A percentile compares a stretch with the other conserved stretches of the same genome.
These are phyloP conservation scores for Xyliphius kryptos DNA, from an alignment of 2,113 vertebrate genomes.

Conservation along the genomic window DNA sequence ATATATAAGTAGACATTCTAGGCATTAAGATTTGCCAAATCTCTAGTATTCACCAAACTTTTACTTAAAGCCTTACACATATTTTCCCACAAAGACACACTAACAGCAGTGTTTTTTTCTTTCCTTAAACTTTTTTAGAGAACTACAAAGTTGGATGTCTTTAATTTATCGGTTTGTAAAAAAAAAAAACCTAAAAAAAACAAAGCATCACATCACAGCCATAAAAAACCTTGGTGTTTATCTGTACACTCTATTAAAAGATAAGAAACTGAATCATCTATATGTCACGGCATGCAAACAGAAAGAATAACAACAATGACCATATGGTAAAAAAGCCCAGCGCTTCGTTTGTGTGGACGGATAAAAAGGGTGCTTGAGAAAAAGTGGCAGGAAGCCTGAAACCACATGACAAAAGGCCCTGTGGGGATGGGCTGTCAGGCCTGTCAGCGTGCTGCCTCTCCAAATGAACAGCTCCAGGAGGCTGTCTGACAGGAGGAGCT, in stretches of 20 bases:
- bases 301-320: slow-evolving; percentile 37
- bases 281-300: slow-evolving; percentile 68
- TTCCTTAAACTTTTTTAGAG: too few species aligned
- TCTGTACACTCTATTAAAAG: slow-evolving; percentile 65
- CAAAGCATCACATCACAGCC: too few species aligned
- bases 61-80: too few species aligned
- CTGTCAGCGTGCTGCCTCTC: slow-evolving; percentile 86
- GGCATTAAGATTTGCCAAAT: too few species aligned
- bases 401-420: slow-evolving; percentile 84
- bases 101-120: too few species aligned
- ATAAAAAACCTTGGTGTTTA: slow-evolving; percentile 63
- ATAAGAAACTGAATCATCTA: slow-evolving; percentile 55
- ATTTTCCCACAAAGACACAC: too few species aligned
- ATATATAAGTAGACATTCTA: too few species aligned
- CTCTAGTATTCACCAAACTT: too few species aligned
- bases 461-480: slow-evolving; percentile 95
- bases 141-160: too few species aligned
- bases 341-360: slow-evolving; percentile 67
- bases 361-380: slow-evolving; percentile 56
- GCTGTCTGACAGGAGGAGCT: slow-evolving; percentile 91
- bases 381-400: slow-evolving; percentile 74
- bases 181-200: too few species aligned
- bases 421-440: slow-evolving; percentile 90
- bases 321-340: slow-evolving; percentile 49
- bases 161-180: too few species aligned